Conservation (phyloP, 2,797 vertebrate genomes). For the Lacerta agilis region DNA sequence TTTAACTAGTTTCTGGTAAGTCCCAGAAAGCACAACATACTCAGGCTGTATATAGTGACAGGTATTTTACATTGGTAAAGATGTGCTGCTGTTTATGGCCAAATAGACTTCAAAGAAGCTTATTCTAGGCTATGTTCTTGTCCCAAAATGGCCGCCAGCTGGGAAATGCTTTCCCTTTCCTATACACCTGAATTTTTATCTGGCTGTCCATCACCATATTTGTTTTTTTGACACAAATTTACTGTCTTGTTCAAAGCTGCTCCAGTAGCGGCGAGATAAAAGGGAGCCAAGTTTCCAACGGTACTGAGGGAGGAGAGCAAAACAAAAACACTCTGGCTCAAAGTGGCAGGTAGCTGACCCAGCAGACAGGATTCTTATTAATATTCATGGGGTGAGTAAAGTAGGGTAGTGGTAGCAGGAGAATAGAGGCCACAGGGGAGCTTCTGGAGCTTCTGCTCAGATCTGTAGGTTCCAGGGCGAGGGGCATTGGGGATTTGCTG, state of each 20-base stretch:
- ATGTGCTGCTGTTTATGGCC: background rate
- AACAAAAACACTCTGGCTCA: conserved; percentile 1
- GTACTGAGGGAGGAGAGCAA: background rate
- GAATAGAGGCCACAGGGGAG: background rate
- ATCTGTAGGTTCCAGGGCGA: background rate
- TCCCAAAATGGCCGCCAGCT: background rate
- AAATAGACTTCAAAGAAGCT: background rate
- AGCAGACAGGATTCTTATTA: background rate
- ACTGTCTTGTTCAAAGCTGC: conserved; percentile 1
- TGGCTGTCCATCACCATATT: conserved; percentile 1
- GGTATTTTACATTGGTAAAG: too few species aligned
- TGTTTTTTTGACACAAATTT: conserved; percentile 4
- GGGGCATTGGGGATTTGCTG: background rate
- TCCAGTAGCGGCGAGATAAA: background rate
- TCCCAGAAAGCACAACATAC: too few species aligned
- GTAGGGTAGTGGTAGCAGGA: conserved; percentile 1
- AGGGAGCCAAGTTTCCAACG: background rate
- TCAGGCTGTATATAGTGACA: too few species aligned
- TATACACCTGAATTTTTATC: background rate
- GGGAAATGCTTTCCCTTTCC: background rate
- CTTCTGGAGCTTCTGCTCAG: background rate
- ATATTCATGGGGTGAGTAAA: background rate
- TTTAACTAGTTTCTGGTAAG: too few species aligned
- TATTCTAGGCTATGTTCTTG: background rate
- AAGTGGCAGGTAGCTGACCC: conserved; percentile 19